Evolutionary conservation across 2,797 vertebrate genomes (phyloP), one percentile per base, ranked within the genome.

Genomic region (Setipinna tenuifilis): DNA sequence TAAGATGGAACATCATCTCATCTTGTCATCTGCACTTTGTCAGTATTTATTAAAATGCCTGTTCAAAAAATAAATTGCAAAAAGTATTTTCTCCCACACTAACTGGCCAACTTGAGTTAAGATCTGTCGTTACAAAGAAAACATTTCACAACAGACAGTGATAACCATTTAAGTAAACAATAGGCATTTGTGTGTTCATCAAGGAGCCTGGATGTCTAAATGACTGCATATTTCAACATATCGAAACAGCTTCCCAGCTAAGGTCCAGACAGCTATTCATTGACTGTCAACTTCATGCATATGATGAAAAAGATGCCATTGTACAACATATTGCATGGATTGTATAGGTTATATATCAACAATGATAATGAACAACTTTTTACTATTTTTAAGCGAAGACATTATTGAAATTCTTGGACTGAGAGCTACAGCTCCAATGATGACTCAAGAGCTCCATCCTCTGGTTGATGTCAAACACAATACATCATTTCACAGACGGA

Each of bases 381-480:
- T 11, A 23, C n/a, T 10, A 25, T 23, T 25, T 65, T 4, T 17
- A 41, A 44, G 71, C 71, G 7, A 7, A 16, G 65, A 11, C 65
- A 31, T 71, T 25, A 78, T 44, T 78, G 16, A 78, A 44, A 78
- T 78, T 17, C 35, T 78, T 78, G 35, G 31, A 14, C 65, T 28
- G 16, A 19, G 68, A 75, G 28, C n/a, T 23, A 10, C 68, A 78
- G 41, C 35, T 44, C 85, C 44, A 90, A 65, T 4, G 86, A 89
- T 91, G 91, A 89, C 93, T 94, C 94, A 95, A 96, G 93, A 94
- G 92, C 94, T 91, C 95, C 95, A 94, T 94, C 95, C 94, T 89
- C 91, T 93, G 96, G 90, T 31, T 3, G 9, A 44, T 78, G 14
- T 14, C 87, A 48, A 81, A 28, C 35, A 44, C 5, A 44, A 48